phyloP scores from a whole-genome alignment of 2,113 vertebrate species.

The Triplophysa rosa region DNA sequence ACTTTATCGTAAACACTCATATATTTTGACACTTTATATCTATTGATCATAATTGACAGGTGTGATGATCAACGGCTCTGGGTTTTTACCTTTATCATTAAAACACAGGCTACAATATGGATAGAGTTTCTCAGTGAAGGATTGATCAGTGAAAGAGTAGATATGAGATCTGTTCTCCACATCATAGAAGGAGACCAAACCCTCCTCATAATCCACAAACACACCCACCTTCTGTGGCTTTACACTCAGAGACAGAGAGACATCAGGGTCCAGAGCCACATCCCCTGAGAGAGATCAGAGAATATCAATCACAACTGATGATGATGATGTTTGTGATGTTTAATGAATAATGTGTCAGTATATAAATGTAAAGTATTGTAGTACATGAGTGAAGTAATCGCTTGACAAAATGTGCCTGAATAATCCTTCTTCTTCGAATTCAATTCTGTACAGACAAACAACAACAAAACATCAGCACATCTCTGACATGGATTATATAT shows the following conservation, averaged over 20 bases:
- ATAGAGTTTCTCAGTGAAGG: neutral
- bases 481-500: too few relatives aligned
- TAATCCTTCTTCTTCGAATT: neutral
- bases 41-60: too few relatives aligned
- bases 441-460: neutral
- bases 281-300: slow-evolving; percentile 8
- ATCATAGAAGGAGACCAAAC: neutral
- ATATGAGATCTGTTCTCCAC: neutral
- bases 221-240: neutral
- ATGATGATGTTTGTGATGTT: too few relatives aligned
- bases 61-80: too few relatives aligned
- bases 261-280: slow-evolving; percentile 17
- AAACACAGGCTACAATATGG: too few relatives aligned
- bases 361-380: neutral
- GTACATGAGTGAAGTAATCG: neutral
- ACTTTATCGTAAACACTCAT: too few relatives aligned
- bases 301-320: neutral
- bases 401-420: neutral
- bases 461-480: neutral
- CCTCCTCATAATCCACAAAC: neutral
- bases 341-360: neutral
- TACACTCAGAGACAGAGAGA: neutral
- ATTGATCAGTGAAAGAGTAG: neutral
- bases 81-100: too few relatives aligned
- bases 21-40: too few relatives aligned